Evolutionary conservation across 2,113 vertebrate species (phyloP), one percentile per base, ranked within the genome.

Genomic region (Motacilla tschutschensis): DNA sequence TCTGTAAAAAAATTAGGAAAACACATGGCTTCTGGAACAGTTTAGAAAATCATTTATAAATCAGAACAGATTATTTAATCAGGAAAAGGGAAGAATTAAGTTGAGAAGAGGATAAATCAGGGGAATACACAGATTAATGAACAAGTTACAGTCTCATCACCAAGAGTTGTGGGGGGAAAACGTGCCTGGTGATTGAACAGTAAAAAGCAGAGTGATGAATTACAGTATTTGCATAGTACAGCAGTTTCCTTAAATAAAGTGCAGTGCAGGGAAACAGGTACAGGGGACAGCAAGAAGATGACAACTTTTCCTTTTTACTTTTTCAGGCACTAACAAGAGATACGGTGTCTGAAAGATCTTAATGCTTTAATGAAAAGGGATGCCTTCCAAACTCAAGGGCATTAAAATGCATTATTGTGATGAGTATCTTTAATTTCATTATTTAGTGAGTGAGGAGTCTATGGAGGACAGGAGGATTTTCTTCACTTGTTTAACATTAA

Each of bases 41-140:
- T 82, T 93, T 63, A 91, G 55, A 80, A 89, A 93, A 91, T 53
- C 22, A 62, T 33, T 44, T 85, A 50, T 75, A 81, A 85, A 72
- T 83, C 65, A 73, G 53, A 87, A 72, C 43, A 88, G 43, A 93
- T 75, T 85, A 89, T 67, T 92, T 78, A 80, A 80, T 75, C 41
- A 74, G 38, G 57, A 77, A 82, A 92, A 82, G 58, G 31, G 29
- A 81, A 69, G 6, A 84, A 91, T 50, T 46, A 64, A 69, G 6
- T 35, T 54, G 31, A 84, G n/a, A 91, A 87, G 43, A 89, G 51
- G 29, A 83, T 54, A 87, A 91, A 91, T 89, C n/a, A 80, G 48
- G 83, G 46, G 18, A 83, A 78, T 51, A 69, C 5, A 6, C 17
- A 78, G 20, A 59, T 71, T 80, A 89, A 75, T 77, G 69, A 92